A percentile compares a stretch with the other conserved stretches of the same genome.
These are phyloP conservation scores for Sphyrna mokarran DNA, from an alignment of 2,113 vertebrate genomes.

Conservation along the genomic window DNA sequence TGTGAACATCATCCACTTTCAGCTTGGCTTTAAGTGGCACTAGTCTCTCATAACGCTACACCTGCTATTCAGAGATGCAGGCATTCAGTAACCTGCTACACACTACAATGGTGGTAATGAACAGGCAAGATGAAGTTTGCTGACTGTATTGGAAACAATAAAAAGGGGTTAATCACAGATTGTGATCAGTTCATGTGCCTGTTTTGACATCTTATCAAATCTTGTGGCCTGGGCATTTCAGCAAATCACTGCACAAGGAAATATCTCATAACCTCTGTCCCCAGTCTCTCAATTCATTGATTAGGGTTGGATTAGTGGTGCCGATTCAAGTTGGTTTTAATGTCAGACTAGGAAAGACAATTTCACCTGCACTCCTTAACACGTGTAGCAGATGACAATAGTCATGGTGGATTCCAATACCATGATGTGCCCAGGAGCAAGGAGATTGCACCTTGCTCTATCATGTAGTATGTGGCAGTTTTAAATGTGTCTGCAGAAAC, in stretches of 20 bases:
- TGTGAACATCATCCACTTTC: no score
- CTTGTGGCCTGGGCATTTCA: not conserved
- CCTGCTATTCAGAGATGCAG: no score
- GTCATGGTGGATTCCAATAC: not conserved
- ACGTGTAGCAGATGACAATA: not conserved
- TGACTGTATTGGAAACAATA: no score
- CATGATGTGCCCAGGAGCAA: not conserved
- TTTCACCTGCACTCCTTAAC: not conserved
- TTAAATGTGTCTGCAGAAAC: not conserved
- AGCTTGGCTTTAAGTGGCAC: no score
- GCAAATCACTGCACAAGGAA: not conserved
- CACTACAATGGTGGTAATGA: no score
- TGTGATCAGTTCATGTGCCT: no score
- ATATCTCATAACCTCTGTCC: not conserved
- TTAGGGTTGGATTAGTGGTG: not conserved
- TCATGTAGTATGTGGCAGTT: not conserved
- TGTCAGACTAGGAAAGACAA: not conserved
- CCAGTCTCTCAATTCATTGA: not conserved
- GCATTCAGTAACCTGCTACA: no score
- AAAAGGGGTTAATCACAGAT: no score
- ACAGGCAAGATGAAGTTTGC: no score
- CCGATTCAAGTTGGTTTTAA: not conserved
- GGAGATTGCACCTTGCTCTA: not conserved
- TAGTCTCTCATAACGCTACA: no score
- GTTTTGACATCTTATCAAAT: no score